Evolutionary conservation across 2,113 vertebrate genomes (phyloP), one percentile per base, ranked within the genome.

Genomic region (Bagarius yarrelli): DNA sequence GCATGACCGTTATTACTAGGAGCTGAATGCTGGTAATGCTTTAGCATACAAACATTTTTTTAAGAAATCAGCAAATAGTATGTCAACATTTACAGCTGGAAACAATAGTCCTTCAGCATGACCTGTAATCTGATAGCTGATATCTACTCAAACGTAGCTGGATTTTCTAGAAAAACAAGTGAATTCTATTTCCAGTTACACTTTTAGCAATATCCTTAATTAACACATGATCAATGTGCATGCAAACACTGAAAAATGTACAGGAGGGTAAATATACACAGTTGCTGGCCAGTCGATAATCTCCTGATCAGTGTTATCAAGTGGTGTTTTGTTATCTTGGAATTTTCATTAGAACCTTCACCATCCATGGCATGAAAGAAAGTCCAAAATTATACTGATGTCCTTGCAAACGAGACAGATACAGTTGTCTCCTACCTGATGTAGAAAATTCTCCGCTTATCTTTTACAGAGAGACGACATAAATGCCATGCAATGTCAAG

Each of bases 281-380:
- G 8, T 30, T 5, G 14, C 11, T 66, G 50, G 27, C 64, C 44
- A 78, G 21, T 8, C 66, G 71, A 74, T 36, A 75, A 55, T 80
- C 67, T 80, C 57, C 63, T 83, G 71, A 87, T 81, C 83, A 83
- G 67, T n/a, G n/a, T n/a, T n/a, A n/a, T n/a, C n/a, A n/a, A n/a
- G n/a, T n/a, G n/a, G n/a, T n/a, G n/a, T n/a, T 80, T 76, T 67
- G 64, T 80, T 83, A 76, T 85, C 59, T 83, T 50, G 78, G 55
- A 61, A 52, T 84, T 83, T 83, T 72, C 69, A 67, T 84, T 85
- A 64, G 55, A n/a, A 85, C 87, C 87, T 75, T 80, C 78, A 23
- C 79, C 79, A 60, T 71, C 3, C 23, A 72, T 50, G 77, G 53
- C 82, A 84, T 86, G 82, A 86, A 86, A 52, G 8, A 85, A 75